These are phyloP conservation scores for Megalopta genalis DNA, from an alignment of 1,140 invertebrate genomes.

Conservation along the genomic window DNA sequence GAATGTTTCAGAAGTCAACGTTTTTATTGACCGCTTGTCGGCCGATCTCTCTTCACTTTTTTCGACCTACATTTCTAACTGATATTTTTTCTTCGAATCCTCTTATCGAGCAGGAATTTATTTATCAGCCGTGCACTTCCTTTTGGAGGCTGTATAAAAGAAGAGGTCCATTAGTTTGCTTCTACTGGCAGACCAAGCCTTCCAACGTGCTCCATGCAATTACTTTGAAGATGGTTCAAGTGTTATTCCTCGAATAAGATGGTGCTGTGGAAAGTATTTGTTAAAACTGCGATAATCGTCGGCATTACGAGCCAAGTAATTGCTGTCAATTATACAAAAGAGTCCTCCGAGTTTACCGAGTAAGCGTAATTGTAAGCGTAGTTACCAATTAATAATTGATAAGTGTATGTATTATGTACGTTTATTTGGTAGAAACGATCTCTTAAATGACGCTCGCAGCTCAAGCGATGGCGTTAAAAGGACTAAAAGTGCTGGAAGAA, in stretches of 20 bases:
- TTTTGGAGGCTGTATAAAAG: conserved; percentile 59
- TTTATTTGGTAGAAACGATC: background rate
- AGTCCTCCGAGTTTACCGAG: background rate
- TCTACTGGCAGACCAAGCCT: background rate
- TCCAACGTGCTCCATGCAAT: background rate
- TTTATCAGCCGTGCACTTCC: conserved; percentile 64
- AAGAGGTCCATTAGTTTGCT: background rate
- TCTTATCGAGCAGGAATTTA: conserved; percentile 44
- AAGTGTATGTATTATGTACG: background rate
- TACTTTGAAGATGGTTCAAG: background rate
- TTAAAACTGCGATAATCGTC: conserved; percentile 12
- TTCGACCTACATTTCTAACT: background rate
- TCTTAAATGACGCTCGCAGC: background rate
- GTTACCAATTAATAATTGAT: too few relatives aligned
- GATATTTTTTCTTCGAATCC: conserved; percentile 51
- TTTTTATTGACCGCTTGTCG: background rate
- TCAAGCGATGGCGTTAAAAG: conserved; percentile 25
- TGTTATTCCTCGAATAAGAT: conserved; percentile 1
- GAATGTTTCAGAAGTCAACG: background rate
- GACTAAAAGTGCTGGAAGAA: conserved; percentile 13
- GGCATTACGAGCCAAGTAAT: background rate
- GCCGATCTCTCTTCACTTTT: too few relatives aligned
- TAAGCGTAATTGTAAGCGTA: conserved; percentile 17
- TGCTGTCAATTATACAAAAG: background rate
- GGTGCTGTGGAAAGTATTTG: conserved; percentile 16